Evolutionary conservation across 1,140 invertebrate genomes (phyloP).

Genomic region (Philotrypesis tridentata): DNA sequence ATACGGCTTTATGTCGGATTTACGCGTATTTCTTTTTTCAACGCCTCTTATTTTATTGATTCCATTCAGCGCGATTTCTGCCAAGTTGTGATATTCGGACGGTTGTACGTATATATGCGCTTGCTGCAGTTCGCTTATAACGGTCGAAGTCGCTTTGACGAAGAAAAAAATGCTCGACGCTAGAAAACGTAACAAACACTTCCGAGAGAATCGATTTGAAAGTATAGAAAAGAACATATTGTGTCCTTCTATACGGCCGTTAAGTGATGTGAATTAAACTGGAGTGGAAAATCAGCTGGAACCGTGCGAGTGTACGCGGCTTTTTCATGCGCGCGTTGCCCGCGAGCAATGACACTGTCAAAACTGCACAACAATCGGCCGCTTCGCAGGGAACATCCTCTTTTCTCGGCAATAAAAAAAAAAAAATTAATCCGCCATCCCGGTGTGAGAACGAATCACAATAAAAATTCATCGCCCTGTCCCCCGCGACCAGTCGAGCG

Average conservation of each 20-base stretch:
- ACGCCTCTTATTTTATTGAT: conserved; percentile 27
- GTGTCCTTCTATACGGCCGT: not conserved
- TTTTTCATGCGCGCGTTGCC: too few species aligned
- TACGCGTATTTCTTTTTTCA: not conserved
- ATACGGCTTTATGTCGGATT: conserved; percentile 14
- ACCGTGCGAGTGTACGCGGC: not conserved
- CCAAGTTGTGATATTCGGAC: not conserved
- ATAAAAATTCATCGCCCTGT: not conserved
- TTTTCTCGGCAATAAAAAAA: conserved; percentile 4
- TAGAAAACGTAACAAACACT: too few species aligned
- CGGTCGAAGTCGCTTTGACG: too few species aligned
- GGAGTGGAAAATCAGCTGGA: not conserved
- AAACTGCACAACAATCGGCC: not conserved
- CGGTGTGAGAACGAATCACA: not conserved
- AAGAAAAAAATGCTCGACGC: too few species aligned
- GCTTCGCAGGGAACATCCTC: not conserved
- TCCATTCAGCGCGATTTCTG: not conserved
- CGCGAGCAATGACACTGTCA: not conserved
- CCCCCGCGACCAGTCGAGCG: not conserved
- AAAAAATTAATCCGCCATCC: conserved; percentile 23
- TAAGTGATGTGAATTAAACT: not conserved
- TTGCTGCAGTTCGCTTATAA: not conserved
- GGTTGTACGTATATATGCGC: too few species aligned
- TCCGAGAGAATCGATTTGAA: too few species aligned
- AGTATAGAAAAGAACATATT: not conserved